Base-by-base conservation (phyloP, 1,140 invertebrate species). In the Eumaeus atala region DNA sequence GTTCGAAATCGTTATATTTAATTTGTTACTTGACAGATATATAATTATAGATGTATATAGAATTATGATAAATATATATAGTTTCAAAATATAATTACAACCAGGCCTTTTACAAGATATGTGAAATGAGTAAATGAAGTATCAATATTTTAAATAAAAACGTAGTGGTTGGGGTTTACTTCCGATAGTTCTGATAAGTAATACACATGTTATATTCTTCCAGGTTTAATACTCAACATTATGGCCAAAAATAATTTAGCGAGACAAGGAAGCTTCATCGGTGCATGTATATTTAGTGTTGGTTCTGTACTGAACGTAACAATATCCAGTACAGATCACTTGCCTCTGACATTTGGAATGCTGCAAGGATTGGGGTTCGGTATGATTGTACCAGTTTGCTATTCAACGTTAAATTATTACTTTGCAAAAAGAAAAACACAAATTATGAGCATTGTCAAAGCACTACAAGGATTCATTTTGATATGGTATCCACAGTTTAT, bases 371-470 rank as follows among this genome's bases (percentile, higher is more conserved):
- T 84, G 12, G 80, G 90, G 12, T 90, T 91, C 48, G 91, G 91
- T 0, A 77, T 91, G 11, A 88, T 91, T 60, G 82, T 91, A 36
- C 90, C 90, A 17, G 87, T 90, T 5, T 80, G 79, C 12, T 91
- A 91, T 56, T 88, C 90, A 1, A 88, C 86, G 0, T 81, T 92
- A 33, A 92, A 92, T 58, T 71, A 75, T 18, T 92, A 92, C 55
- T 92, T 91, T 42, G 84, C 89, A 0, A 85, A 83, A 53, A 89
- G 87, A 56, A 88, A 90, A 53, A 90, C 90, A 0, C 80, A 89
- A 61, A 87, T 91, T 50, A 91, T 92, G 89, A 90, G 90, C 51
- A 71, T 89, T 7, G 87, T 88, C 49, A 91, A 92, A 74, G 84
- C 89, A 0, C 53, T 89, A n/a, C 90, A 91, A 54, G 89, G 89